Base-by-base conservation (phyloP, 1,140 invertebrate species). In the Ostrea denselamellosa region DNA sequence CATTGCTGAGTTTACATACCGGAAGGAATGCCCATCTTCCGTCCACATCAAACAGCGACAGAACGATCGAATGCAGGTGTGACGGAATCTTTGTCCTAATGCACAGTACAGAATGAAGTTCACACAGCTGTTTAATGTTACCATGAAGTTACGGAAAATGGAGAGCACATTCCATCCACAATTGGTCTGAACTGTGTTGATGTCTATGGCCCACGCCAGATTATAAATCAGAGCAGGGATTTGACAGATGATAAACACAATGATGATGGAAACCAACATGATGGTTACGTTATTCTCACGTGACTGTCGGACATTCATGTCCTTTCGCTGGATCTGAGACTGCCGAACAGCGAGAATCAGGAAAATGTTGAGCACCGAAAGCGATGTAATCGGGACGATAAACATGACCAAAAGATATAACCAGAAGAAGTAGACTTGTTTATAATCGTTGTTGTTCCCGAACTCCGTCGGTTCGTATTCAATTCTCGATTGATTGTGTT, bases 31-130 rank as follows among this genome's bases (percentile, higher is more conserved):
- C 17, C 93, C 92, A 62, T 92, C 86, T 77, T 92, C 90, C 8
- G 90, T 90, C 22, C 87, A 86, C 58, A 90, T 53, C 82, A 92
- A 87, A 62, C 92, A 88, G n/a, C 91, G 85, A 86, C 97, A 98
- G 95, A 98, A 98, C 92, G 98, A 96, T 92, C 97, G 96, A 86
- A 98, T 95, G 94, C 98, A 98, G 86, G 98, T 96, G 62, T 97
- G 96, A 92, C 98, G 97, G 95, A 99, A 99, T 93, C 99, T 99
- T 93, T 98, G 97, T 0, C 98, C 98, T 93, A 99, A 99, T 62
- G 98, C 98, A 88, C 99, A 98, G 95, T 99, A 99, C 89, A 99
- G 98, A 85, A 99, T 97, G 94, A 99, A 99, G 94, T 99, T 99
- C 56, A 99, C 97, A 90, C 98, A 98, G 91, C 98, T 99, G 95